These are phyloP conservation scores for Trichopoda pennipes DNA, from an alignment of 2,888 invertebrate genomes.

Conservation along the genomic window DNA sequence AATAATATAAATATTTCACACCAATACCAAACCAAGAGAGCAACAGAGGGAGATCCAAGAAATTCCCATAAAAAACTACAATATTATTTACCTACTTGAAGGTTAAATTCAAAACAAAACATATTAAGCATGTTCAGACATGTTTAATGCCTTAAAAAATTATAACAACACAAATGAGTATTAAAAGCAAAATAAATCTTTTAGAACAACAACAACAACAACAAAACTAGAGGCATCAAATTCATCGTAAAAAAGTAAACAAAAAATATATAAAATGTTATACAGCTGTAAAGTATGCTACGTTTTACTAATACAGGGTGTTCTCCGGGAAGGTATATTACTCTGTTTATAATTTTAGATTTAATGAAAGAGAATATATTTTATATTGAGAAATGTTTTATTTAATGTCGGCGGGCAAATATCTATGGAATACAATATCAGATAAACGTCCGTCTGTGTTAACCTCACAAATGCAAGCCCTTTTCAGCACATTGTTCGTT, in stretches of 20 bases:
- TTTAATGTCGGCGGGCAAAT: too few species aligned
- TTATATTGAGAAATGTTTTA: too few species aligned
- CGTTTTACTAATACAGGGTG: neutral
- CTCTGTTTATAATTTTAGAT: too few species aligned
- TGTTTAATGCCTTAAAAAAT: neutral
- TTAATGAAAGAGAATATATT: too few species aligned
- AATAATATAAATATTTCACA: neutral
- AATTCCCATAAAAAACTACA: conserved; percentile 2
- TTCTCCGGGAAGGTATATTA: too few species aligned
- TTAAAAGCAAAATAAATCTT: neutral
- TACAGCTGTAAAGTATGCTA: conserved; percentile 23
- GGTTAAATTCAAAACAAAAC: conserved; percentile 23
- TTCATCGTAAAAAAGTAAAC: neutral
- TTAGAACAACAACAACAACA: neutral
- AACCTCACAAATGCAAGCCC: too few species aligned
- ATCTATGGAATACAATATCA: too few species aligned
- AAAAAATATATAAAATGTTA: neutral
- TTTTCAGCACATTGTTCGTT: too few species aligned
- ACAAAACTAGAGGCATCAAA: conserved; percentile 7
- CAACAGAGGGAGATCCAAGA: neutral
- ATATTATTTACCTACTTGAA: conserved; percentile 23
- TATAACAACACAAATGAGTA: neutral
- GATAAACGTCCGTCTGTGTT: too few species aligned
- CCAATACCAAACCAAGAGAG: neutral
- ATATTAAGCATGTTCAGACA: conserved; percentile 44